Base-by-base conservation (phyloP, 2,888 invertebrate genomes). In the Cheilosia vulpina region DNA sequence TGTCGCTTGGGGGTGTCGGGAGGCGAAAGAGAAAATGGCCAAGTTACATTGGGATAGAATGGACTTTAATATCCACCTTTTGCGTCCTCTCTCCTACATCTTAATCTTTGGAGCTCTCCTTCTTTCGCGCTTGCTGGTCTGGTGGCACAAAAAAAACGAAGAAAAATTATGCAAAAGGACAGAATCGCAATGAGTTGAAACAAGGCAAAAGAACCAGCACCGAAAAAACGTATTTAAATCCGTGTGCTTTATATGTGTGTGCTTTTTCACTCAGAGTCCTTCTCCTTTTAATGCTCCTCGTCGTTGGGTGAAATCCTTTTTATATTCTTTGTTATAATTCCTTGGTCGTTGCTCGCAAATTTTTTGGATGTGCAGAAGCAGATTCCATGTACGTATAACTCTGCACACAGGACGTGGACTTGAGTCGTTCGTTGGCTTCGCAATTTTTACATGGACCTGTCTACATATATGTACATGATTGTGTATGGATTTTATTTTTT, bases 331-430 rank as follows among this genome's bases (percentile, higher is more conserved):
- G 68, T 77, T 69, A 57, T 58, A 76, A 66, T 60, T 60, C 43
- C 76, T 76, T 76, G 50, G 50, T 71, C 58, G 60, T n/a, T 71
- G n/a, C 69, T 69, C 57, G 57, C 58, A 69, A 58, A 69, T 71
- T 47, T 71, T 60, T 47, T 60, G 4, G 45, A 58, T 58, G 47
- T 71, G 24, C 24, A 27, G 24, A 27, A 27, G 34, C 57, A 68
- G 19, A 68, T 45, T 45, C 43, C 45, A 68, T 66, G 47, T 47
- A 69, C 38, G 24, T 11, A 4, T 4, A n/a, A n/a, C 21, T 60
- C 17, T n/a, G 50, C 34, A 58, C 71, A 41, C 50, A 21, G 21
- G 58, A 58, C 47, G 71, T 57, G 57, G 71, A 50, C 55, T 58
- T 57, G 50, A 57, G 57, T 58, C 19, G 47, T 57, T 71, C 57